Conservation (phyloP, 2,797 vertebrate genomes). For the Euthynnus affinis region DNA sequence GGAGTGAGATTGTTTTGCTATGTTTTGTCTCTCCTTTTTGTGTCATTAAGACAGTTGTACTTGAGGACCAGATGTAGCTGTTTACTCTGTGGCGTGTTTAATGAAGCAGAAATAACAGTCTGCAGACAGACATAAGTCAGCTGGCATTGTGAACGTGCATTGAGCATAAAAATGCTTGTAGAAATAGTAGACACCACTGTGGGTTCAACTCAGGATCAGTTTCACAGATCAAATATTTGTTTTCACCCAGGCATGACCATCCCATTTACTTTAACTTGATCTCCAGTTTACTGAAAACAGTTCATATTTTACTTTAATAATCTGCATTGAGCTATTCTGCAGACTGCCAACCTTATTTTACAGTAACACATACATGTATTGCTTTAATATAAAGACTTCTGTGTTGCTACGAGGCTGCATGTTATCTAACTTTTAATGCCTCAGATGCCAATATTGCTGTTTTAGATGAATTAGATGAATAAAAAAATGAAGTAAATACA, state of each 20-base stretch:
- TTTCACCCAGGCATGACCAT: slow-evolving; percentile 27
- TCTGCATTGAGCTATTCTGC: neutral
- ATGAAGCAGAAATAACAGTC: neutral
- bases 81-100: neutral
- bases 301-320: neutral
- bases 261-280: slow-evolving; percentile 14
- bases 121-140: neutral
- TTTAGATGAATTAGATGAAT: too few relatives aligned
- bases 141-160: neutral
- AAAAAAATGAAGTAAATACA: neutral
- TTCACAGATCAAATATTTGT: slow-evolving; percentile 58
- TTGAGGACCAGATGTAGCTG: neutral
- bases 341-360: slow-evolving; percentile 2
- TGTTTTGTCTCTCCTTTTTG: neutral
- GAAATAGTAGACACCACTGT: slow-evolving; percentile 3
- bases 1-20: neutral
- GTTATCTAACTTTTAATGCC: neutral
- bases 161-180: slow-evolving; percentile 30
- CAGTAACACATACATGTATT: neutral
- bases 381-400: neutral
- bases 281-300: neutral
- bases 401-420: neutral
- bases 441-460: neutral
- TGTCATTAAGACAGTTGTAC: neutral
- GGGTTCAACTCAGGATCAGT: neutral